These are phyloP conservation scores for Desmodus rotundus DNA, from an alignment of 2,113 vertebrate genomes.

Conservation along the genomic window DNA sequence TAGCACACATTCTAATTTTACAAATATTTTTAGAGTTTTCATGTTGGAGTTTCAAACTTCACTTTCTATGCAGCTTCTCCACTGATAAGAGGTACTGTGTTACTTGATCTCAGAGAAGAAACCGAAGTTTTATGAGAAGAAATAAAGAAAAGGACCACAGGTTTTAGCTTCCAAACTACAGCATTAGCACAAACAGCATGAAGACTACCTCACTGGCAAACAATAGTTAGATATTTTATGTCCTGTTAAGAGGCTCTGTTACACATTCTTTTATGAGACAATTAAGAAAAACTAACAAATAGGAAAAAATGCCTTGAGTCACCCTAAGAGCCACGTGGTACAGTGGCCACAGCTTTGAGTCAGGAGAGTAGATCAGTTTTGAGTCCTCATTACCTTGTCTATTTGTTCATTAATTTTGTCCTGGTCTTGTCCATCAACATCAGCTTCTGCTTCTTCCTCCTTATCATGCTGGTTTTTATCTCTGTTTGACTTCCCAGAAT, in stretches of 20 bases:
- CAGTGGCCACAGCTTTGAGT: not conserved
- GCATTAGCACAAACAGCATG: not conserved
- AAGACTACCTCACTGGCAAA: not conserved
- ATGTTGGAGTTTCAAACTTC: not conserved
- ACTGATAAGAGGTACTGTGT: not conserved
- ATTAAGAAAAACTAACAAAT: not conserved
- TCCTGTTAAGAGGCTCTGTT: not conserved
- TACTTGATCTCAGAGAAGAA: not conserved
- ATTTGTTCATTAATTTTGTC: constrained; percentile 93
- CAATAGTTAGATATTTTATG: not conserved
- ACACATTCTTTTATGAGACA: not conserved
- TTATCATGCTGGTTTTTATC: constrained; percentile 85
- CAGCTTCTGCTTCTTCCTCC: constrained; percentile 70
- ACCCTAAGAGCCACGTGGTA: not conserved
- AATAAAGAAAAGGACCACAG: not conserved
- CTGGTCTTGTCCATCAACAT: constrained; percentile 72
- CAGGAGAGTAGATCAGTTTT: not conserved
- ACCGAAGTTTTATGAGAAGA: not conserved
- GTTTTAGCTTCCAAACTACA: not conserved
- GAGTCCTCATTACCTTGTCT: constrained; percentile 87
- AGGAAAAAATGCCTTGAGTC: not conserved
- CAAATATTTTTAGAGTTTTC: not conserved
- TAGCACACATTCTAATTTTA: not conserved
- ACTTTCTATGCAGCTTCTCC: not conserved
- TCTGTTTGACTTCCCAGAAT: constrained; percentile 84